Evolutionary conservation across 2,888 invertebrate species (phyloP).

Genomic region (Antheraea yamamai): DNA sequence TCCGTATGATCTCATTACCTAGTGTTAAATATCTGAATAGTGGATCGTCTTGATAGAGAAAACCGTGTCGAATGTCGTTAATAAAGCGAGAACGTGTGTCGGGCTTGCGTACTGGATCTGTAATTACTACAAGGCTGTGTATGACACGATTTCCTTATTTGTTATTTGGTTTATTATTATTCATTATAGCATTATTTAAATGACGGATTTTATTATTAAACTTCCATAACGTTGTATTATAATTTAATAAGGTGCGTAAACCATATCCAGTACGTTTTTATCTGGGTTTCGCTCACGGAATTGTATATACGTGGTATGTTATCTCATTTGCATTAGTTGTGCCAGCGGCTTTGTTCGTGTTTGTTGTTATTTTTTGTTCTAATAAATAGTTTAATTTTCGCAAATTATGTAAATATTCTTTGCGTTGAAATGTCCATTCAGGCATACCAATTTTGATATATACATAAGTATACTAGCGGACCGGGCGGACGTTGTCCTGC

Average conservation of each 20-base stretch:
- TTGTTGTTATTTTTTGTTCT: no score
- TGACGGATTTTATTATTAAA: neutral
- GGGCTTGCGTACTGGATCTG: neutral
- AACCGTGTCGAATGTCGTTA: neutral
- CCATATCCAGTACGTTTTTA: neutral
- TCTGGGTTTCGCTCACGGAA: neutral
- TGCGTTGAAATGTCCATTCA: no score
- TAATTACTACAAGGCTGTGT: slow-evolving; percentile 2
- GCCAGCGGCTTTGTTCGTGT: no score
- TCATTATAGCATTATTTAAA: neutral
- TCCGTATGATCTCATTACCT: neutral
- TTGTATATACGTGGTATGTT: neutral
- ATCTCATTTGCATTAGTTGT: neutral
- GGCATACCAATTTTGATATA: no score
- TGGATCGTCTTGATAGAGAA: neutral
- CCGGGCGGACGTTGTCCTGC: no score
- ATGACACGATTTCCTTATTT: neutral
- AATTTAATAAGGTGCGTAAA: neutral
- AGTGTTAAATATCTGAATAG: neutral
- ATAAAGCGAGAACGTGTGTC: neutral
- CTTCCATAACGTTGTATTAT: neutral
- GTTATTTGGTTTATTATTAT: neutral
- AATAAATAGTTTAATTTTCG: no score
- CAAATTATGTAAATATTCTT: no score
- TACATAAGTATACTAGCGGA: no score